Base-by-base conservation (phyloP, 2,888 invertebrate species). In the Athalia cordata region DNA sequence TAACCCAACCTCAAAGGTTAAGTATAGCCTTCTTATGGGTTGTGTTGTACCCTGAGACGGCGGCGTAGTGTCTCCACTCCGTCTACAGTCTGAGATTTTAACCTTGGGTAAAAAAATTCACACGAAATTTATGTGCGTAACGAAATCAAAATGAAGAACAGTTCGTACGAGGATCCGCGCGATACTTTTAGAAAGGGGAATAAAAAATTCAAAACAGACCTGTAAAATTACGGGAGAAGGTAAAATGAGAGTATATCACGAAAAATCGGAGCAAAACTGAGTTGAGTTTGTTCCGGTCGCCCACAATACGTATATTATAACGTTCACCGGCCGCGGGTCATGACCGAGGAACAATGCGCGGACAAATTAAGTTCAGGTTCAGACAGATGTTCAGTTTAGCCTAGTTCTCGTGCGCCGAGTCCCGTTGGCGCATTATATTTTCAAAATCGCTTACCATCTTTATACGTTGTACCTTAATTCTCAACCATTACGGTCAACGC, bases 1-100 rank as follows among this genome's bases (percentile, higher is more conserved):
- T 84, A 80, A 79, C 83, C 82, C 82, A 83, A 82, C 83, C 82
- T 78, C 81, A 81, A 82, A 83, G 86, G 86, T 86, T 84, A 86
- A 86, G 83, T 85, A 82, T 83, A 84, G 82, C 80, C 82, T 81
- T 81, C 80, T 79, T 80, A 78, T 75, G 13, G 61, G 43, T 15
- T 15, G 62, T 9, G 55, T n/a, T n/a, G 55, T 59, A 47, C 13
- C 72, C 43, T 43, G 45, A 29, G 72, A 59, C 59, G 57, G 59
- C 72, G 59, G 72, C 59, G 59, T 47, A 72, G n/a, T 57, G 72
- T 59, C 57, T 47, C 72, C 59, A 59, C 0, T 55, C 55, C 55
- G 29, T 29, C 29, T 29, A 29, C 29, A 29, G 29, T 55, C 68
- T 50, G 43, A 55, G 68, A 68, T 68, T 68, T 55, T 52, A 68